A percentile compares a stretch with the other conserved stretches of the same genome.
Evolutionary conservation across 2,113 vertebrate genomes (phyloP).

Genomic region (Festucalex cinctus): DNA sequence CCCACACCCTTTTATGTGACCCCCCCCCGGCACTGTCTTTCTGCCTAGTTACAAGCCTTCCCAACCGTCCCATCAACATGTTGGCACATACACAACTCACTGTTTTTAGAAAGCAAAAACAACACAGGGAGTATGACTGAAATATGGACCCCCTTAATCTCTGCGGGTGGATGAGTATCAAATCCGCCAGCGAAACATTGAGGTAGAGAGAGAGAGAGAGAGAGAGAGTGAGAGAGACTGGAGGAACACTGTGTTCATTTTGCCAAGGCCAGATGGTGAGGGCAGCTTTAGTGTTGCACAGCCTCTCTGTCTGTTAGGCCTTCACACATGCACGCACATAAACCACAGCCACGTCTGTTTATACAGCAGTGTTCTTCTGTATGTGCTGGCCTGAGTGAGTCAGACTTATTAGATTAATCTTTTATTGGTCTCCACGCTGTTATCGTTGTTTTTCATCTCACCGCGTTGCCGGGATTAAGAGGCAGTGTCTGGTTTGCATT

Average conservation of each 20-base stretch:
- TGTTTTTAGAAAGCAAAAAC: slow-evolving; percentile 65
- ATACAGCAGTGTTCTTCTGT: slow-evolving; percentile 44
- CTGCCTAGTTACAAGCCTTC: slow-evolving; percentile 19
- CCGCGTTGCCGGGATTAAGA: slow-evolving; percentile 55
- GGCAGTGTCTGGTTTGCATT: slow-evolving; percentile 37
- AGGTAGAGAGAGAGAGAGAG: slow-evolving; percentile 33
- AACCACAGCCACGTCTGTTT: slow-evolving; percentile 60
- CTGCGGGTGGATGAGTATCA: slow-evolving; percentile 61
- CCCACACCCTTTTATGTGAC: background rate
- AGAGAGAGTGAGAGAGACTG: slow-evolving; percentile 25
- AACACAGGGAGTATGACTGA: slow-evolving; percentile 57
- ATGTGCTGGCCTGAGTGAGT: slow-evolving; percentile 37
- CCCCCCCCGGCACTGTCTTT: background rate
- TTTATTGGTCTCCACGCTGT: slow-evolving; percentile 53
- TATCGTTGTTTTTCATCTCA: slow-evolving; percentile 60
- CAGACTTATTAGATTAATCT: slow-evolving; percentile 66
- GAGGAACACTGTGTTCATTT: slow-evolving; percentile 62
- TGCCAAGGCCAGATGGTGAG: slow-evolving; percentile 70
- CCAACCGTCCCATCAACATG: slow-evolving; percentile 34
- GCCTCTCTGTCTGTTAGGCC: slow-evolving; percentile 53
- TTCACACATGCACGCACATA: slow-evolving; percentile 50
- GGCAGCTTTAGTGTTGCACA: slow-evolving; percentile 65
- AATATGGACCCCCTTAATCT: slow-evolving; percentile 67
- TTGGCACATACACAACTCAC: slow-evolving; percentile 41
- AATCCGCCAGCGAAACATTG: slow-evolving; percentile 45